These are phyloP conservation scores for Meda fulgida DNA, from an alignment of 2,797 vertebrate species.

Conservation along the genomic window DNA sequence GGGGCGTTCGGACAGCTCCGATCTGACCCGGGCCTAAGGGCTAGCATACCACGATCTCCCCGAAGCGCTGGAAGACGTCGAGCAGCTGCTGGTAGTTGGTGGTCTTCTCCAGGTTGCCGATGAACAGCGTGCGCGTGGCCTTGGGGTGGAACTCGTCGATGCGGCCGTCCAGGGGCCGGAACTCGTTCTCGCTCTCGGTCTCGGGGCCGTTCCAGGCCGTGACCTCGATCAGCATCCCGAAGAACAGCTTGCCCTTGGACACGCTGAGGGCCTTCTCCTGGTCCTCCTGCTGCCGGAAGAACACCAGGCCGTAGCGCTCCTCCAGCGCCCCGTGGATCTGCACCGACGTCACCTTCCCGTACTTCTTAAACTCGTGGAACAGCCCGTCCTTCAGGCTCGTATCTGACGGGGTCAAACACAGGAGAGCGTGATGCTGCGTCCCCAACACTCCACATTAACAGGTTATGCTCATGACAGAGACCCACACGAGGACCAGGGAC, in stretches of 20 bases:
- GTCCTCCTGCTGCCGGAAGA: conserved; percentile 99
- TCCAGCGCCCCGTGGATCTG: conserved; percentile 96
- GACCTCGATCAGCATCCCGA: conserved; percentile 99
- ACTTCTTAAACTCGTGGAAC: conserved; percentile 99
- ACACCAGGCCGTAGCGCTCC: conserved; percentile 96
- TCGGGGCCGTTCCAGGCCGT: conserved; percentile 98
- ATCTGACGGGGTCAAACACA: conserved; percentile 75
- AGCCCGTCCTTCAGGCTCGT: conserved; percentile 99
- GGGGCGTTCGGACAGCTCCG: too few relatives aligned
- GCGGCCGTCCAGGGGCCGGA: conserved; percentile 94
- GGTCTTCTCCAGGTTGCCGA: conserved; percentile 99
- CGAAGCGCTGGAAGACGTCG: conserved; percentile 97
- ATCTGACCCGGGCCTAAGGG: too few relatives aligned
- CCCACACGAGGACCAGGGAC: too few relatives aligned
- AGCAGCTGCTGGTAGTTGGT: conserved; percentile 96
- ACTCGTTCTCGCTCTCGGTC: conserved; percentile 98
- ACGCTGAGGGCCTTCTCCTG: conserved; percentile 97
- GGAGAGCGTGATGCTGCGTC: too few relatives aligned
- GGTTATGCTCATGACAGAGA: too few relatives aligned
- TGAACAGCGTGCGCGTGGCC: conserved; percentile 96
- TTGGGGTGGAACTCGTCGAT: conserved; percentile 99
- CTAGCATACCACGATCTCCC: conserved; percentile 91
- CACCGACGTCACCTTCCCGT: conserved; percentile 98
- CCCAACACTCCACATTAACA: too few relatives aligned
- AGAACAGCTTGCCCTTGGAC: conserved; percentile 98